Evolutionary conservation across 2,797 vertebrate species (phyloP), one percentile per base, ranked within the genome.

Genomic region (Microcaecilia unicolor): DNA sequence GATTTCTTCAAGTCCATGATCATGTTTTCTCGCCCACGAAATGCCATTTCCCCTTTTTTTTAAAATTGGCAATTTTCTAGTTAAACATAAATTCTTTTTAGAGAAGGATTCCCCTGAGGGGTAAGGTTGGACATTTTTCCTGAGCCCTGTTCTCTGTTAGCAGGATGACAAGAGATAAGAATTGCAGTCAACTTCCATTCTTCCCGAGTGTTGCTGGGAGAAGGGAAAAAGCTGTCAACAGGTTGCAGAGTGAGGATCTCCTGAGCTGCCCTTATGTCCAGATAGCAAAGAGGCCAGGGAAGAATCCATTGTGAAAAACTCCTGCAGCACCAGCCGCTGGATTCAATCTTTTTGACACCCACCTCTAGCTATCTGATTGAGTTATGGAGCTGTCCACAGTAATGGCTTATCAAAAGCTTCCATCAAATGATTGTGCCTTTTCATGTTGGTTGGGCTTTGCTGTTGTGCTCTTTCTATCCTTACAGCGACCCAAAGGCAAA

Each of bases 351-450:
- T 48, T 57, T 59, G 55, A 48, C 1, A 48, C 47, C 50, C 57
- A 39, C 36, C 48, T 23, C 1, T 25, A 2, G 11, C 76, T 82
- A 80, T 84, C 72, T 63, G 10, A 7, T 2, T 67, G 66, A 67
- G 64, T 67, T 57, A 70, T 74, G 68, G 56, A 67, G 38, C 46
- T 63, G 68, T 82, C 75, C 64, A 43, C 66, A 55, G 74, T 64
- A 68, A 62, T 55, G 55, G 46, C 55, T 79, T 77, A 76, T 84
- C 73, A 0, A 51, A 62, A 69, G 42, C 28, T 32, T 30, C 22
- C 31, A 8, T 21, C 32, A 33, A n/a, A n/a, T n/a, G n/a, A n/a
- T n/a, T n/a, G n/a, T n/a, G n/a, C n/a, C n/a, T n/a, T n/a, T n/a
- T n/a, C n/a, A n/a, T n/a, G n/a, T n/a, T n/a, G n/a, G n/a, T n/a